Conservation (phyloP, 2,113 vertebrate genomes). For the Ceyx melanurus region DNA sequence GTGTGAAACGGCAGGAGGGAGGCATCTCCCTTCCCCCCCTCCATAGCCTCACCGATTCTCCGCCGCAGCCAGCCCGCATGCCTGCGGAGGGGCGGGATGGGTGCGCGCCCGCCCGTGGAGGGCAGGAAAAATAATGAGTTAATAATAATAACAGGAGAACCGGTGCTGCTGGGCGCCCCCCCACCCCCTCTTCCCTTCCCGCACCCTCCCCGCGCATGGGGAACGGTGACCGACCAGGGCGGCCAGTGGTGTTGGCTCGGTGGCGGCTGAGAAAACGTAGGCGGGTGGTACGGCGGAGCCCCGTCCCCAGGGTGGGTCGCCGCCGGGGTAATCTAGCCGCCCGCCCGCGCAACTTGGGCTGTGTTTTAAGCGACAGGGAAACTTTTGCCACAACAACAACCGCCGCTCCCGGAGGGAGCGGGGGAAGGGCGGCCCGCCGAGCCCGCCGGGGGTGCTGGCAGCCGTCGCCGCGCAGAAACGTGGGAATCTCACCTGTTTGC, state of each 20-base stretch:
- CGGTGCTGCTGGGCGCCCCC: neutral
- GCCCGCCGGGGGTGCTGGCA: neutral
- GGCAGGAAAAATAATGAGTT: neutral
- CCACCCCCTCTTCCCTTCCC: too few species aligned
- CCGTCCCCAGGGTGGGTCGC: neutral
- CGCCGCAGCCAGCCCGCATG: neutral
- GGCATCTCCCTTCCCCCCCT: too few species aligned
- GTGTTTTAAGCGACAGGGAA: neutral
- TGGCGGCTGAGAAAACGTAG: neutral
- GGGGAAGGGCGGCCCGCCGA: neutral
- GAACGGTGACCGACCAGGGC: neutral
- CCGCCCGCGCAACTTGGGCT: neutral
- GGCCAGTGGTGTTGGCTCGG: neutral
- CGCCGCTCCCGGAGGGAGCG: neutral
- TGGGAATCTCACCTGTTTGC: neutral
- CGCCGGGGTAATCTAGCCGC: neutral
- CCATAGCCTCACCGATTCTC: too few species aligned
- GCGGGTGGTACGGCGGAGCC: neutral
- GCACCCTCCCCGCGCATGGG: neutral
- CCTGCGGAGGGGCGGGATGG: neutral
- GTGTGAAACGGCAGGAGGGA: neutral
- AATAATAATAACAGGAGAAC: slow-evolving; percentile 16
- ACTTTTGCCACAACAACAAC: slow-evolving; percentile 13
- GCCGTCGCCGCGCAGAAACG: neutral
- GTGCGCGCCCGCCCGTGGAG: neutral